Base-by-base conservation (phyloP, 2,888 invertebrate species). In the Drosophila macrospina region DNA sequence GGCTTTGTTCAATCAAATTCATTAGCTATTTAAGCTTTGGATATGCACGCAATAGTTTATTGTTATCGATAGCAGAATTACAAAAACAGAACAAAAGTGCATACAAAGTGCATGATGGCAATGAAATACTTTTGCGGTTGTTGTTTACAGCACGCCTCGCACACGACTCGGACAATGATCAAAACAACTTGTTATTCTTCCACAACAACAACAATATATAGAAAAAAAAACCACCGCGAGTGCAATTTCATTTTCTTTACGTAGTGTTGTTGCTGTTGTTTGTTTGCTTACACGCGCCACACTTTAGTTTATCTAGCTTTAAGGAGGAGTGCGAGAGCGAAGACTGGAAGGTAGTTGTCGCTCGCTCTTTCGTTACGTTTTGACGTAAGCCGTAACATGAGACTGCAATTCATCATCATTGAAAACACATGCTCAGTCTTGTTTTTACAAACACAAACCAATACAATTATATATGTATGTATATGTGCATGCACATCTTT, bases 131-230 rank as follows among this genome's bases (percentile, higher is more conserved):
- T 84, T 73, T 75, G 78, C 72, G 68, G 42, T 41, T 51, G 42
- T 73, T 88, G 78, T 85, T 84, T 78, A 75, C 78, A 36, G 10
- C 59, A 28, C 55, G 67, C 77, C 37, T 74, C 71, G 71, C 74
- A 65, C 61, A 79, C 80, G 64, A 66, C 32, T 60, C 64, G 62
- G 61, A 36, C 68, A 68, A 72, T 61, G 86, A 83, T 86, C 84
- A 85, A 88, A 85, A 85, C 84, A 84, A 84, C 80, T 84, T 84
- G 86, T 84, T 84, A 83, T 84, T 84, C 73, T 54, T 55, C 60
- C 74, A 42, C 41, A 44, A 52, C 41, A 36, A 42, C 42, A 60
- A 24, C 36, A 51, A 39, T 52, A 24, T 28, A 15, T n/a, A 41
- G 3, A 57, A 20, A 7, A 60, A 55, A 63, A 60, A 68, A 65